Percentiles rank a stretch among this genome's conserved stretches.
Conservation (phyloP, 2,113 vertebrate species). For the Heterotis niloticus region DNA sequence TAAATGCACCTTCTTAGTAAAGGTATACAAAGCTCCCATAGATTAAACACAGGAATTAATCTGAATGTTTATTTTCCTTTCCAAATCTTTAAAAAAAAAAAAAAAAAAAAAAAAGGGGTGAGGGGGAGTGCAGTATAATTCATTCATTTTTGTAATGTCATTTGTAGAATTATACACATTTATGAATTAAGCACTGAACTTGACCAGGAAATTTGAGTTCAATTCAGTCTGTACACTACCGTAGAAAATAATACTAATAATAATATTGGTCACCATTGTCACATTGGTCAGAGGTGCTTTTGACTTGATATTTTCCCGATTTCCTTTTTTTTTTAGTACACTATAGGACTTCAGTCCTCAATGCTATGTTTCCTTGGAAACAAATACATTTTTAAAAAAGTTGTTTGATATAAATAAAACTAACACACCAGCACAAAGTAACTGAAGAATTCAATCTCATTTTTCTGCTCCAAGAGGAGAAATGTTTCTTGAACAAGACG, state of each 20-base stretch:
- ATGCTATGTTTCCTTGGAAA: conserved; percentile 65
- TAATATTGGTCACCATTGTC: neutral
- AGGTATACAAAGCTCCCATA: no score
- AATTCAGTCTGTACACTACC: neutral
- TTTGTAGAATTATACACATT: neutral
- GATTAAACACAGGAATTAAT: neutral
- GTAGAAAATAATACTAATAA: neutral
- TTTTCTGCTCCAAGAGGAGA: no score
- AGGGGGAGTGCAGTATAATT: neutral
- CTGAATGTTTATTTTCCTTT: no score
- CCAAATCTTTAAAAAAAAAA: neutral
- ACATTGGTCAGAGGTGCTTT: neutral
- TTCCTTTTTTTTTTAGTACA: conserved; percentile 24
- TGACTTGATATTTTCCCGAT: neutral
- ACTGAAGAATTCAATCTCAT: no score
- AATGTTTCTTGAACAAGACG: no score
- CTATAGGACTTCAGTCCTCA: conserved; percentile 37
- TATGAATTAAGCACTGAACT: neutral
- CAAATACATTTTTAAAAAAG: conserved; percentile 52
- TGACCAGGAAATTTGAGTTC: neutral
- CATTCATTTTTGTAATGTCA: neutral
- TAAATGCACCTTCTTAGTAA: no score
- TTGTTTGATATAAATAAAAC: conserved; percentile 45
- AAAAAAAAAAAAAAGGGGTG: neutral
- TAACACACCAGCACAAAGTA: no score